Base-by-base conservation (phyloP, 64 coral and sea anemone genomes). In the Platygyra sinensis region DNA sequence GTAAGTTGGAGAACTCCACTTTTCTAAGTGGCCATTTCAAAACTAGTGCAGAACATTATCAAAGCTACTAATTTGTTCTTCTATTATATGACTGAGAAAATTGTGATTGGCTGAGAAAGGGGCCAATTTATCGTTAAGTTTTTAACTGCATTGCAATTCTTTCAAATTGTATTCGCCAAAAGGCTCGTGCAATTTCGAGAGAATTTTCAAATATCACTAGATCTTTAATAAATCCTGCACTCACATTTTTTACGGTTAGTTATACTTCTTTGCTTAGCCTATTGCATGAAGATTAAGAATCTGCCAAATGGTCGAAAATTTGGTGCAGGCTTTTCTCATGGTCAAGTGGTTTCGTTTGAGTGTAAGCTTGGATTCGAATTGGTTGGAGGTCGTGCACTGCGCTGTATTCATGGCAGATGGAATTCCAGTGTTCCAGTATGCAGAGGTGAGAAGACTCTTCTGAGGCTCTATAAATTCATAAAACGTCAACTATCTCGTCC, bases 381-480 rank as follows among this genome's bases (percentile, higher is more conserved):
- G 79, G 59, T 82, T 49, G 79, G 79, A 61, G 54, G 31, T 82
- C 79, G 60, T 32, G 17, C 29, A 10, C 27, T 82, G 57, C 79
- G 18, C 30, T 82, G 79, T 29, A 64, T 39, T 8, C 24, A 82
- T 62, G 57, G 57, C 2, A 32, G 7, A 64, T 82, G 79, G 79
- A 82, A 82, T 63, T 62, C 79, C 18, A 31, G 59, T 62, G 57
- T 63, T 36, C 79, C 57, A 22, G 16, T 63, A 18, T 82, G 57
- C 29, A 82, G 38, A 36, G 79, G 79, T 82, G 8, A 63, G 57
- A 10, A n/a, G 25, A n/a, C 25, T 20, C 64, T 67, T 25, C 22
- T 24, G 19, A 67, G 2, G 22, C 19, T 0, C 9, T 10, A 20
- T 8, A 10, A n/a, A n/a, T 67, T 9, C 64, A 25, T n/a, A n/a